Evolutionary conservation across 2,888 invertebrate genomes (phyloP), one percentile per base, ranked within the genome.

Genomic region (Andrena haemorrhoa): DNA sequence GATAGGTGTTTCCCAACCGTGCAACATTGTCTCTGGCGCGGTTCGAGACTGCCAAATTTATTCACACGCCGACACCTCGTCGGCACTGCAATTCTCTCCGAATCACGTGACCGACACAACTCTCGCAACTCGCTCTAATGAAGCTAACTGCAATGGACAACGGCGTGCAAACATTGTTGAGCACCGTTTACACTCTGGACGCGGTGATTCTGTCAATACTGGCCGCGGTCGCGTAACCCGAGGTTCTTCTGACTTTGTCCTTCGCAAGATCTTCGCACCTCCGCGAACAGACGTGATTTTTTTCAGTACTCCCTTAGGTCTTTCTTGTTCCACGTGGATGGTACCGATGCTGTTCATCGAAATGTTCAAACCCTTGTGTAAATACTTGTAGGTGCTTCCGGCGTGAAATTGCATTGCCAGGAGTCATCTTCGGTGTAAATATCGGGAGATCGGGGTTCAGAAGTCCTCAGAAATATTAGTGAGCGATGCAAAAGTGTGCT

Each of bases 111-210:
- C 26, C 10, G 56, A 56, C 56, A 56, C 60, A 29, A 16, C 60
- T 60, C 60, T 12, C 47, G 26, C 29, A 5, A 41, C 7, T 8
- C 16, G n/a, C 31, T 70, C 70, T 70, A 70, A 70, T 70, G 41
- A 60, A 33, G 71, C 76, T 76, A 76, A 76, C 71, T 64, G 71
- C 76, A 56, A 64, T 23, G 71, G 64, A 71, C 64, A 63, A 23
- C 56, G 23, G 12, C 23, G 63, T 41, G 8, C 76, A 71, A 71
- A 76, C 75, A 76, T 75, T 51, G 75, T 61, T 33, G 35, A 69
- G 26, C 33, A 51, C 26, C n/a, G 33, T 58, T 33, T 23, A 68
- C 58, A 26, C 35, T 29, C 51, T 49, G 12, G 51, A 69, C 20
- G 23, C 5, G 3, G 20, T 56, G 63, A 41, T 41, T 31, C 10